A percentile compares a stretch with the other conserved stretches of the same genome.
Evolutionary conservation across 1,140 invertebrate species (phyloP).

Genomic region (Teleogryllus occipitalis): DNA sequence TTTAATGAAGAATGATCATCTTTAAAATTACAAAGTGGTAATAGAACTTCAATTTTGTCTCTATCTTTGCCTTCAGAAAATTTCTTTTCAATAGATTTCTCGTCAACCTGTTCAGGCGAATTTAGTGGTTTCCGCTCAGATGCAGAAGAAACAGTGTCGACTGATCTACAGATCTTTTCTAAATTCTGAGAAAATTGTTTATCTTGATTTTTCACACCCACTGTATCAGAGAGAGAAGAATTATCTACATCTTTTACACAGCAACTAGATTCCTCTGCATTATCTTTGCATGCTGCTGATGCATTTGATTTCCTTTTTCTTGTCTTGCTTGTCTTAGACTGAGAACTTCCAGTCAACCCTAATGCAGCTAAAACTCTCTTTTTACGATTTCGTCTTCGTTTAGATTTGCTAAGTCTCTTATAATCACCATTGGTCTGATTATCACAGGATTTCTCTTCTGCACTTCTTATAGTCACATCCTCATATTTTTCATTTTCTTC

Average conservation of each 20-base stretch:
- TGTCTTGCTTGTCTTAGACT: too few relatives aligned
- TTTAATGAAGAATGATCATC: background rate
- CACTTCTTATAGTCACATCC: background rate
- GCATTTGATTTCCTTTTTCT: too few relatives aligned
- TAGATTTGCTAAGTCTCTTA: background rate
- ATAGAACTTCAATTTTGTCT: background rate
- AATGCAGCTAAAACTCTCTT: background rate
- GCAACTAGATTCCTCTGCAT: too few relatives aligned
- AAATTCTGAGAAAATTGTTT: too few relatives aligned
- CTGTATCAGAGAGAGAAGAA: too few relatives aligned
- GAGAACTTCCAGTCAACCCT: background rate
- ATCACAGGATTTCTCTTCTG: background rate
- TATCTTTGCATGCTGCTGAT: too few relatives aligned
- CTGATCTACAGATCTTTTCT: too few relatives aligned
- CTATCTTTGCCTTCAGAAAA: background rate
- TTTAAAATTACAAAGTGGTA: background rate
- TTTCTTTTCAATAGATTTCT: background rate
- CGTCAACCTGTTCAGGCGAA: background rate
- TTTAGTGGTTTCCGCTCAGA: too few relatives aligned
- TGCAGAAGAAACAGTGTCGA: too few relatives aligned
- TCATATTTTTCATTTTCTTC: background rate
- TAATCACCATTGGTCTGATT: background rate
- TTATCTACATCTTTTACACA: too few relatives aligned
- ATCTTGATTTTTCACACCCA: too few relatives aligned
- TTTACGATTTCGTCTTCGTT: background rate